phyloP scores from a whole-genome alignment of 2,113 vertebrate species.

The Hyperopisus bebe region DNA sequence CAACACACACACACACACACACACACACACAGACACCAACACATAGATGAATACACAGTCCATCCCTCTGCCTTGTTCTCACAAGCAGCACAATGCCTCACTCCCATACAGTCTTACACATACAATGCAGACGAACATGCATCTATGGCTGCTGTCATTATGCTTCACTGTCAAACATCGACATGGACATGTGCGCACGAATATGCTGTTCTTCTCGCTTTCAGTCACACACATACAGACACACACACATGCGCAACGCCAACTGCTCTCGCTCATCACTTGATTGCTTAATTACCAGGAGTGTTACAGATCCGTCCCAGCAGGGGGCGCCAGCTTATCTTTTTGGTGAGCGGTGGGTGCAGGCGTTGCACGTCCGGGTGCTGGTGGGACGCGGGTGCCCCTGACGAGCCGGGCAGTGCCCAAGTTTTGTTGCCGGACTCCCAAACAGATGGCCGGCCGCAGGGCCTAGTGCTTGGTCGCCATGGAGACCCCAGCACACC shows the following conservation, averaged over 20 bases:
- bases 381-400: not conserved
- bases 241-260: not conserved
- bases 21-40: not conserved
- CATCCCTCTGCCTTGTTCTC: not conserved
- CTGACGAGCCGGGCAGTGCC: not conserved
- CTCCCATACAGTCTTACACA: not conserved
- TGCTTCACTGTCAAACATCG: not conserved
- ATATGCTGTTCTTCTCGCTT: not conserved
- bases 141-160: not conserved
- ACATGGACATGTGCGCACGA: not conserved
- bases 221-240: not conserved
- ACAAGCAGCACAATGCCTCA: not conserved
- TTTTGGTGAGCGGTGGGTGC: not conserved
- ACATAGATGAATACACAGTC: not conserved
- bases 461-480: not conserved
- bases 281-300: not conserved
- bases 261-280: not conserved
- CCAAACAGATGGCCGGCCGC: not conserved
- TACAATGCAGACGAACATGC: not conserved
- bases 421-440: not conserved
- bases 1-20: slow-evolving; percentile 1
- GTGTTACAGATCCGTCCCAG: not conserved
- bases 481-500: not conserved
- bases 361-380: not conserved
- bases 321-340: not conserved